Base-by-base conservation (phyloP, 2,797 vertebrate genomes). In the Enoplosus armatus region DNA sequence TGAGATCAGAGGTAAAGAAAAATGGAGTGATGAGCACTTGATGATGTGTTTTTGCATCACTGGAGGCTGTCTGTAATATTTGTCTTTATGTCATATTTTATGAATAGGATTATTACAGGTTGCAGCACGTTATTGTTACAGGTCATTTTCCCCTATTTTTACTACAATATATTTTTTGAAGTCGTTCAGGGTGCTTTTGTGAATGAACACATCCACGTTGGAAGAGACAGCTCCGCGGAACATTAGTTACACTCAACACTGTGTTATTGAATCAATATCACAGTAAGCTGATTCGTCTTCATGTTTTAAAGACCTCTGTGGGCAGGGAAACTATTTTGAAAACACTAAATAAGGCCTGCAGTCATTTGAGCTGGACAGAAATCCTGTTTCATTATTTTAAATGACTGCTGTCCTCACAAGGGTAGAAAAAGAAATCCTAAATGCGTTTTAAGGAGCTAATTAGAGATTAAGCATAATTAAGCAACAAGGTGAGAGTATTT, bases 1-100 rank as follows among this genome's bases (percentile, higher is more conserved):
- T 22, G 79, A 82, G 47, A 82, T 78, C 1, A 79, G 27, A 92
- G 92, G 92, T 93, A 88, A 74, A 69, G 0, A n/a, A 1, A 50
- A 35, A 27, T 1, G 5, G 2, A 29, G 24, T 29, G 26, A 56
- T 22, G 20, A 35, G 12, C 16, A 41, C 20, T 59, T 50, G 14
- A n/a, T 37, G 20, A 16, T 48, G 5, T 18, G 4, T 26, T 35
- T 4, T 16, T 61, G 18, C 69, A 41, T 53, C 48, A 26, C 60
- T 31, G 26, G 22, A 20, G 16, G 48, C 43, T 26, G 31, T 51
- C 18, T 43, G 41, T 20, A 6, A 37, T 50, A 8, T 71, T 18
- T 3, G 29, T 58, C 37, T n/a, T n/a, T 43, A 9, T 4, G 5
- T 58, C 43, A 3, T 29, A 3, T 53, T 43, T 51, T 51, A 22